phyloP scores from a whole-genome alignment of 2,888 invertebrate species.

The Ophonus ardosiacus region DNA sequence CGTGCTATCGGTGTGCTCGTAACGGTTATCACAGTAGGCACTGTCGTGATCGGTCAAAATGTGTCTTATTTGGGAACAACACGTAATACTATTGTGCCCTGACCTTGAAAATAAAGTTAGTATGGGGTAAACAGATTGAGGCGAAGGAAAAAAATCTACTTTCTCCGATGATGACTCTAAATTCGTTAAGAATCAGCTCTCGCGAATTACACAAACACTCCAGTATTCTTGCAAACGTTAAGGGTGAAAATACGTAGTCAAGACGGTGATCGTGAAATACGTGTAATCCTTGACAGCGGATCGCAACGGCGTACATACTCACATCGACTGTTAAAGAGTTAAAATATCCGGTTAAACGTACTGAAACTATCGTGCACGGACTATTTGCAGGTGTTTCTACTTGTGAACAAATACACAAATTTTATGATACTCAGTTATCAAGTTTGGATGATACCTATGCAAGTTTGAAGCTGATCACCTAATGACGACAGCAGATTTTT shows the following conservation, averaged over 20 bases:
- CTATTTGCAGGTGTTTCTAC: conserved; percentile 46
- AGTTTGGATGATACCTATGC: neutral
- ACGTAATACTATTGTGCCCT: conserved; percentile 68
- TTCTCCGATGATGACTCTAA: conserved; percentile 39
- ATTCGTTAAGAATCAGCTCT: conserved; percentile 29
- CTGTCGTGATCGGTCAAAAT: conserved; percentile 66
- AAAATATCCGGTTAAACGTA: neutral
- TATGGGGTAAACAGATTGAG: neutral
- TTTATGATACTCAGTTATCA: conserved; percentile 41
- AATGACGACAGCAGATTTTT: too few relatives aligned
- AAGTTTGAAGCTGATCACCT: conserved; percentile 39
- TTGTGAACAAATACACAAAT: conserved; percentile 49
- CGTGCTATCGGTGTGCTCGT: conserved; percentile 68
- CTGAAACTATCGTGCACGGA: neutral
- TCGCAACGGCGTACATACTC: conserved; percentile 24
- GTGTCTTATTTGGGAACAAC: conserved; percentile 67
- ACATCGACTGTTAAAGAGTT: neutral
- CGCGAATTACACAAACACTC: conserved; percentile 7
- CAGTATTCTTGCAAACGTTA: conserved; percentile 61
- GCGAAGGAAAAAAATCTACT: too few relatives aligned
- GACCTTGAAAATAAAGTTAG: conserved; percentile 49
- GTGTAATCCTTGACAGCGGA: too few relatives aligned
- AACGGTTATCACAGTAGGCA: conserved; percentile 66
- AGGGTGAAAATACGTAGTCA: too few relatives aligned
- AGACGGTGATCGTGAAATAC: too few relatives aligned